Evolutionary conservation across 1,140 invertebrate genomes (phyloP), one percentile per base, ranked within the genome.

Genomic region (Drosophila sechellia): DNA sequence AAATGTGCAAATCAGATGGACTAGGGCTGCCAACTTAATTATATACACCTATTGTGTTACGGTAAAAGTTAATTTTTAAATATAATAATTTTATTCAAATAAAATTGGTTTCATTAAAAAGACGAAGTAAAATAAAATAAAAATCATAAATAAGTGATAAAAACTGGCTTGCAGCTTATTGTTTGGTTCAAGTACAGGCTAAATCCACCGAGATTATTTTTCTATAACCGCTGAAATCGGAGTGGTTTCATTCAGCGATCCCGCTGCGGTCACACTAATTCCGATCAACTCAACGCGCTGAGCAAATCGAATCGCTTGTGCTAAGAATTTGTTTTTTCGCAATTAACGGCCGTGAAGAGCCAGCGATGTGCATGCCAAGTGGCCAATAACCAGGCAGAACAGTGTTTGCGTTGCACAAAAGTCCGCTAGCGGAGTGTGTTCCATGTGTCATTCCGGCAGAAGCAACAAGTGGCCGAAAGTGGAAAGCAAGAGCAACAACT

Each of bases 381-480:
- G 35, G 37, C n/a, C n/a, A 11, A 27, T 10, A 70, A 11, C 27
- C 35, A 49, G 25, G n/a, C 8, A 22, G 10, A 25, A 42, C 34
- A 69, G 64, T 53, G 42, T 40, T 56, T 46, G 42, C n/a, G n/a
- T 31, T 31, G 31, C 25, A 17, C 35, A 54, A 34, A 20, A 54
- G 17, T 15, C 42, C 5, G 53, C 58, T 5, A 69, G 13, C 42
- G 13, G 50, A 43, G 13, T 48, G 25, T 34, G 37, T 56, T 70
- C 48, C 43, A 42, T 70, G 64, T 70, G 20, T 70, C 25, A 70
- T 25, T 45, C 27, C 12, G 65, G 64, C 20, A 6, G 17, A n/a
- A 17, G 68, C 68, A 71, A 71, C 68, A 71, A 70, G 68, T 71
- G 68, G 65, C 65, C 34, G 27, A 57, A 70, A 53, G 37, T 27